Evolutionary conservation across 2,113 vertebrate species (phyloP).

Genomic region (Paramormyrops kingsleyae): DNA sequence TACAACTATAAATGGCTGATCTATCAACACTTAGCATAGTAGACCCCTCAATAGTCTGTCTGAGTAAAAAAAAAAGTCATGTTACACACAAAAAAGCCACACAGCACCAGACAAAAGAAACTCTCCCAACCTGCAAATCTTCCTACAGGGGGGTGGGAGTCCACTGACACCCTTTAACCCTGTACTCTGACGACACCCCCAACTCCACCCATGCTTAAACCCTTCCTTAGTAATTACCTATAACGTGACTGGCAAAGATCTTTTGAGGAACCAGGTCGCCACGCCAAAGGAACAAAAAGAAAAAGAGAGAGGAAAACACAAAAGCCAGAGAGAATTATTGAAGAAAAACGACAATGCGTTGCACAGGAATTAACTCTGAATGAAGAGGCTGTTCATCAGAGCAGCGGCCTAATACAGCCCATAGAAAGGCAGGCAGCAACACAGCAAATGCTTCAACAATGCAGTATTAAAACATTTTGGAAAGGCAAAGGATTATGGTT

Average conservation of each 20-base stretch:
- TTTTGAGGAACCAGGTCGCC: background rate
- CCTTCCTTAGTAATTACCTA: conserved; percentile 19
- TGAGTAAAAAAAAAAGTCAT: background rate
- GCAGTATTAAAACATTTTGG: conserved; percentile 25
- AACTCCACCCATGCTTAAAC: background rate
- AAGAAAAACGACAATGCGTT: conserved; percentile 49
- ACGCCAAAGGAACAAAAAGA: background rate
- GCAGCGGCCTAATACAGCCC: conserved; percentile 38
- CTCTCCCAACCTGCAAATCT: background rate
- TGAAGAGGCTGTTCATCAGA: conserved; percentile 42
- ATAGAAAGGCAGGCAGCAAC: conserved; percentile 36
- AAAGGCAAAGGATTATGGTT: conserved; percentile 24
- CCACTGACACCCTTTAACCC: conserved; percentile 15
- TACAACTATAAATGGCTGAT: background rate
- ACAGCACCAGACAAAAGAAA: background rate
- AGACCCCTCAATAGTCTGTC: background rate
- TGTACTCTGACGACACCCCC: background rate
- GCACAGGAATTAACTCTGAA: conserved; percentile 43
- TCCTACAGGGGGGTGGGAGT: background rate
- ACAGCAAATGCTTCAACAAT: conserved; percentile 37
- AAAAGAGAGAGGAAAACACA: background rate
- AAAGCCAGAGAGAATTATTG: conserved; percentile 41
- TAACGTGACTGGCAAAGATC: conserved; percentile 7
- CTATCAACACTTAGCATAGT: background rate
- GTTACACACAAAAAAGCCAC: background rate